These are phyloP conservation scores for Saxidomus purpurata DNA, from an alignment of 1,140 invertebrate genomes.

Conservation along the genomic window DNA sequence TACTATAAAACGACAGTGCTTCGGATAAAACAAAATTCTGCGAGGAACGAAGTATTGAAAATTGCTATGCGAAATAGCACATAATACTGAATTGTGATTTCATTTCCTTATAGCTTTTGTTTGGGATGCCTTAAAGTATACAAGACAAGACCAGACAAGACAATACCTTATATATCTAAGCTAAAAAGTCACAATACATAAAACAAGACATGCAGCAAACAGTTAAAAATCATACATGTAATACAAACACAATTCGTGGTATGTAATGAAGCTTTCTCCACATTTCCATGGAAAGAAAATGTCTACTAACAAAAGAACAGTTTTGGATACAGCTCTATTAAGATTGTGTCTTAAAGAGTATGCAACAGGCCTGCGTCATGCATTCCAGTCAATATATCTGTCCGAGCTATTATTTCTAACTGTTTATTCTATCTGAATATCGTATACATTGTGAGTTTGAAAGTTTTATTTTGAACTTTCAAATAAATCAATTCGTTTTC, in stretches of 20 bases:
- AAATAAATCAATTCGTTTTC: conserved; percentile 80
- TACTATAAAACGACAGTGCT: too few species aligned
- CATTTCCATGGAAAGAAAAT: conserved; percentile 80
- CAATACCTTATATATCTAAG: too few species aligned
- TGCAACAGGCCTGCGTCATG: conserved; percentile 99
- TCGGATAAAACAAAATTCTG: too few species aligned
- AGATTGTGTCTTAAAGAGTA: conserved; percentile 96
- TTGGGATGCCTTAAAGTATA: too few species aligned
- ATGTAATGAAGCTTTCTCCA: conserved; percentile 82
- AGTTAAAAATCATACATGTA: too few species aligned
- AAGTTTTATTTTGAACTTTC: conserved; percentile 33
- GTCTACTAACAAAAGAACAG: conserved; percentile 74
- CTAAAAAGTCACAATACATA: too few species aligned
- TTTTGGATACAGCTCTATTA: conserved; percentile 95
- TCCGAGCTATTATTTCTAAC: conserved; percentile 87
- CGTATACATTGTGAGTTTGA: conserved; percentile 69
- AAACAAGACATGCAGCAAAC: too few species aligned
- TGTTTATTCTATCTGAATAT: conserved; percentile 81
- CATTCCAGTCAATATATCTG: conserved; percentile 98
- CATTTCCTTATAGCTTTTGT: too few species aligned
- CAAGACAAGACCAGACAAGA: too few species aligned
- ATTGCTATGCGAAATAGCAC: too few species aligned
- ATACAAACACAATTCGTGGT: conserved; percentile 79
- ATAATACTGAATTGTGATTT: too few species aligned
- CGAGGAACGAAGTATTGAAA: too few species aligned